phyloP scores from a whole-genome alignment of 2,888 invertebrate genomes.

The Epicampocera succincta region DNA sequence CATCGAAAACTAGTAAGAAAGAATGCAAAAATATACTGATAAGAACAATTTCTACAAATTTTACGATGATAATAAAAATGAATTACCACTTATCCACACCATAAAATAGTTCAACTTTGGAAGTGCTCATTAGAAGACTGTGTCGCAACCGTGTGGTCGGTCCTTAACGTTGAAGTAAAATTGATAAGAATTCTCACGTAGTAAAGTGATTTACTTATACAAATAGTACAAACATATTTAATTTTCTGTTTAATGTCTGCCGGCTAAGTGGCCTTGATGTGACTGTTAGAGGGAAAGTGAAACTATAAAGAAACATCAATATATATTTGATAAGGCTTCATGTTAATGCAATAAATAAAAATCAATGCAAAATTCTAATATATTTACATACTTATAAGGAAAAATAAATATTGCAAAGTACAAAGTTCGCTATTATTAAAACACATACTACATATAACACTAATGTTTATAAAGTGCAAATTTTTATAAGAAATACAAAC shows the following conservation, averaged over 20 bases:
- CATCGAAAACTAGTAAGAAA: constrained; percentile 12
- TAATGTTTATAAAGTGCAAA: constrained; percentile 36
- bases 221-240: not conserved
- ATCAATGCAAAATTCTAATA: not conserved
- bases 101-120: constrained; percentile 55
- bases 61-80: constrained; percentile 45
- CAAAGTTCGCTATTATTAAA: constrained; percentile 43
- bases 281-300: constrained; percentile 12
- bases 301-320: not conserved
- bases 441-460: not conserved
- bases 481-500: not conserved
- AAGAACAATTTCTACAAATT: constrained; percentile 53
- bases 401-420: not conserved
- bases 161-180: not conserved
- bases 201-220: constrained; percentile 2
- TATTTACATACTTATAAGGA: not conserved
- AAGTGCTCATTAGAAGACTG: constrained; percentile 38
- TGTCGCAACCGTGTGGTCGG: too few species aligned
- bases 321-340: constrained; percentile 27
- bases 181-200: not conserved
- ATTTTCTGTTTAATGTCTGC: constrained; percentile 25
- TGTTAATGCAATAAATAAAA: not conserved
- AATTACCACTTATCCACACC: constrained; percentile 30
- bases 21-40: constrained; percentile 48
- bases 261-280: constrained; percentile 55